Evolutionary conservation across 2,797 vertebrate species (phyloP), one percentile per base, ranked within the genome.

Genomic region (Mormyrops attenuatus): DNA sequence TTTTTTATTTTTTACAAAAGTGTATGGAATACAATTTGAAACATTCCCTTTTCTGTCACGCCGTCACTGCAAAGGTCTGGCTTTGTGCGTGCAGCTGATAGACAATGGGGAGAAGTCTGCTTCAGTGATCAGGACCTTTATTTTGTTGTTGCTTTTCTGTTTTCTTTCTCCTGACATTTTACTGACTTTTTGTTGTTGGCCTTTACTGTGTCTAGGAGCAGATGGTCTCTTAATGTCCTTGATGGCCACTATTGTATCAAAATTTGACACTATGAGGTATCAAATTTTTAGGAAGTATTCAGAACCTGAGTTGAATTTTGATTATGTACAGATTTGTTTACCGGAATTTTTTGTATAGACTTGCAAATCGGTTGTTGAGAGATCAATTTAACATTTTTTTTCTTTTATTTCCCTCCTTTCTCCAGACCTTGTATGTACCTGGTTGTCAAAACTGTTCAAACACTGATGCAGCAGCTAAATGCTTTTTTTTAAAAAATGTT

Each of bases 21-120:
- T 92, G 87, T 92, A 91, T 90, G 80, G 26, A 91, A 92, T 91
- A 92, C 93, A 60, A 26, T 92, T 91, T 93, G 86, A 94, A 93
- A 96, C 95, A 96, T 96, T 96, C 95, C 95, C 92, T 80, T 88
- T 93, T 94, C 92, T 94, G 92, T 90, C 89, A 91, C 88, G 91
- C 88, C 90, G 92, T 80, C 41, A 91, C 91, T 89, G 91, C 92
- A 93, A 92, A 91, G 91, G 91, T 89, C 6, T 89, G 55, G 90
- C 92, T 90, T 47, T 66, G n/a, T 89, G 57, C 49, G 15, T 34
- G 34, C n/a, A 26, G 55, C 50, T 87, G 63, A 26, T 17, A 7
- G 84, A 7, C 63, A 47, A 44, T 26, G 9, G 20, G 1, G 87
- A 89, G 34, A 0, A 89, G 26, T 15, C 90, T 88, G 91, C 90